Base-by-base conservation (phyloP, 2,113 vertebrate species). In the Etheostoma cragini region DNA sequence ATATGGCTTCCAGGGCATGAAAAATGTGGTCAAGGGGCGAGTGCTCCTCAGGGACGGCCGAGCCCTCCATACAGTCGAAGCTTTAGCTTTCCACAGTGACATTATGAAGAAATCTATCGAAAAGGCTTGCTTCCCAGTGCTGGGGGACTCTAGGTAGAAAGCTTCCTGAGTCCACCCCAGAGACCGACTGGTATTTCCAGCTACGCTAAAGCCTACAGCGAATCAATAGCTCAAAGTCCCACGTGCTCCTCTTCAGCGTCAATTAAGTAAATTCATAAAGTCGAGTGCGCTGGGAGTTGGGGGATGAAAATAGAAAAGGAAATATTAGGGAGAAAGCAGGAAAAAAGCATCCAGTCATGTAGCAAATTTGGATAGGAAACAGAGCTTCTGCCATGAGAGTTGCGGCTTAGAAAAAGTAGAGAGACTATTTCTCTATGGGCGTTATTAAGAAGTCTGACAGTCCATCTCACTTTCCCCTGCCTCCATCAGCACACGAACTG, bases 181-280 rank as follows among this genome's bases (percentile, higher is more conserved):
- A 92, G 94, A 93, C 79, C 11, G 17, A 49, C 88, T 94, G 93
- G 87, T 94, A 93, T 94, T 94, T 94, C 82, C 88, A 91, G 81
- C 79, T 71, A 70, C 16, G 75, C 71, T 26, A 68, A 88, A 80
- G 89, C 92, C 89, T 83, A 81, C 84, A 93, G 92, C 90, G 78
- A 94, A 94, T 94, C 92, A 87, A 94, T 94, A 92, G 78, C 87
- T 30, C 82, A 58, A 16, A 85, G 90, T 93, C 88, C 92, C 91
- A 74, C 85, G 58, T 81, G 86, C 88, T 84, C 82, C 88, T 87
- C 88, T 42, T 70, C 75, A 19, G 78, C 68, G 79, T 91, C 92
- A 93, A 91, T 94, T 94, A 94, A 94, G 89, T 90, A 90, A 92
- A 94, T 94, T 94, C 84, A 93, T 93, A 90, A 92, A 92, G 88